phyloP scores from a whole-genome alignment of 2,888 invertebrate species.

The Hypomecis atomaria region DNA sequence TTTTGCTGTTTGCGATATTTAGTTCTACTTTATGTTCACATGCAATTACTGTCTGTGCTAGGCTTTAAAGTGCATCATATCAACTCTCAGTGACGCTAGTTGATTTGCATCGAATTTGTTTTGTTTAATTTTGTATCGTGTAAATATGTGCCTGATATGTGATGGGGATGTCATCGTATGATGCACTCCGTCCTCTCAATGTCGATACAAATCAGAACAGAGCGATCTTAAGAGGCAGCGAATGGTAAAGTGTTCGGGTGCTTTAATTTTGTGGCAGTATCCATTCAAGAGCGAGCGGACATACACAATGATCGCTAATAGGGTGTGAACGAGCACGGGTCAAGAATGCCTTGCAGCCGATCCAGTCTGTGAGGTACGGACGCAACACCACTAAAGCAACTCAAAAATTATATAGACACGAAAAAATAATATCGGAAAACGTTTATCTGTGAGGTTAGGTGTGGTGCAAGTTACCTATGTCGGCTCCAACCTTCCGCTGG shows the following conservation, averaged over 20 bases:
- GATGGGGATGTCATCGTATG: conserved; percentile 69
- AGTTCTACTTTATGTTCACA: conserved; percentile 77
- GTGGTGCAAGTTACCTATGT: conserved; percentile 88
- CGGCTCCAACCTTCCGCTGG: conserved; percentile 89
- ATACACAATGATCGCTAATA: conserved; percentile 83
- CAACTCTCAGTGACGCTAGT: conserved; percentile 61
- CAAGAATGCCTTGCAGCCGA: conserved; percentile 82
- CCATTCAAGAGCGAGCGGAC: conserved; percentile 82
- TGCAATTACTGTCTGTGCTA: conserved; percentile 79
- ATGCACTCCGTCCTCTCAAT: conserved; percentile 77
- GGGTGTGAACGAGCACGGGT: conserved; percentile 82
- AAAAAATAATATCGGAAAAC: conserved; percentile 82
- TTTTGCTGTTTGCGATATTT: conserved; percentile 76
- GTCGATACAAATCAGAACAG: conserved; percentile 71
- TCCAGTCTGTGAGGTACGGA: conserved; percentile 84
- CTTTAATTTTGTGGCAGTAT: conserved; percentile 71
- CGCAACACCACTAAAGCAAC: conserved; percentile 85
- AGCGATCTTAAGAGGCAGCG: conserved; percentile 79
- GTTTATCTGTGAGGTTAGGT: conserved; percentile 83
- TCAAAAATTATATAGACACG: conserved; percentile 84
- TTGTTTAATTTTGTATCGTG: conserved; percentile 38
- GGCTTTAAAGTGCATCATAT: conserved; percentile 81
- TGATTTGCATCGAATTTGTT: conserved; percentile 42
- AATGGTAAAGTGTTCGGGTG: conserved; percentile 79
- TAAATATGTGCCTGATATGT: conserved; percentile 46